phyloP scores from a whole-genome alignment of 2,888 invertebrate genomes.

The Callyntrura sp. region DNA sequence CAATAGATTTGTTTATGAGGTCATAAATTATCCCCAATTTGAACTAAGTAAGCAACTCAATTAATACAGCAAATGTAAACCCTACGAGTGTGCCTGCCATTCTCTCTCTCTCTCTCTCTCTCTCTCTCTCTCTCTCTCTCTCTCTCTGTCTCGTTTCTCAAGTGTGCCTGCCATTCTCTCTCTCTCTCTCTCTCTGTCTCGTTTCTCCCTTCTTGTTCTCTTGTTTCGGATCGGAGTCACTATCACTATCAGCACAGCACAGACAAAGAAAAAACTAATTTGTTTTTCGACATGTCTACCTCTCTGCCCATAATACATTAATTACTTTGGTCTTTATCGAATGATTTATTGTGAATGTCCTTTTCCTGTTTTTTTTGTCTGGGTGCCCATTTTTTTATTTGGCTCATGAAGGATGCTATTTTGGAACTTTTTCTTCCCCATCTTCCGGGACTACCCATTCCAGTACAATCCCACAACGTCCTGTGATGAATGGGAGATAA shows the following conservation, averaged over 20 bases:
- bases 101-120: too few relatives aligned
- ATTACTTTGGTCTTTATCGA: slow-evolving; percentile 6
- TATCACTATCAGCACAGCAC: too few relatives aligned
- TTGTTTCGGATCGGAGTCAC: too few relatives aligned
- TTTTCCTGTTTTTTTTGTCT: not conserved
- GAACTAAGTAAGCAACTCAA: slow-evolving; percentile 22
- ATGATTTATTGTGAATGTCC: not conserved
- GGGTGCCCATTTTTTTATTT: too few relatives aligned
- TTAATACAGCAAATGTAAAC: slow-evolving; percentile 25
- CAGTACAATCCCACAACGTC: slow-evolving; percentile 69
- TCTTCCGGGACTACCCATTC: slow-evolving; percentile 83
- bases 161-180: too few relatives aligned
- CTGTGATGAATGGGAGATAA: slow-evolving; percentile 81
- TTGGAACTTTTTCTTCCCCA: slow-evolving; percentile 84
- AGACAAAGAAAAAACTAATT: not conserved
- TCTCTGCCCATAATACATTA: slow-evolving; percentile 8
- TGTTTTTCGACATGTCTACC: too few relatives aligned
- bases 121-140: too few relatives aligned
- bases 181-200: too few relatives aligned
- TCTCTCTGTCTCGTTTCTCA: too few relatives aligned
- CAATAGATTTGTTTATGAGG: slow-evolving; percentile 50
- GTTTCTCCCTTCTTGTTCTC: too few relatives aligned
- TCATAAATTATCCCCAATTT: slow-evolving; percentile 39
- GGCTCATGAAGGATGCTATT: slow-evolving; percentile 81
- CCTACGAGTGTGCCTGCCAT: too few relatives aligned